A percentile compares a stretch with the other conserved stretches of the same genome.
phyloP scores from a whole-genome alignment of 2,797 vertebrate genomes.

The Sphaeramia orbicularis region DNA sequence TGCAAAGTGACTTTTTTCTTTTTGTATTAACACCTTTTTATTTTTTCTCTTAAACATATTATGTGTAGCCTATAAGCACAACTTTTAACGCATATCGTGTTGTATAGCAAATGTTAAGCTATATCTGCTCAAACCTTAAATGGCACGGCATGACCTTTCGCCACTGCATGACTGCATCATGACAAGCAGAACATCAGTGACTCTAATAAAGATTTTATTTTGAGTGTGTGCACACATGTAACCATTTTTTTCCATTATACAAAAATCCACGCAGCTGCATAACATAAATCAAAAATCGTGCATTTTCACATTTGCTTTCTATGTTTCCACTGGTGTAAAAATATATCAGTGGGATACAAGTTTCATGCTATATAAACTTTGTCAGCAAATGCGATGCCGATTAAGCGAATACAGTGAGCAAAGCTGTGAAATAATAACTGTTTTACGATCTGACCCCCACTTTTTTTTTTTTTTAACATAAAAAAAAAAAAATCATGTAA shows the following conservation, averaged over 20 bases:
- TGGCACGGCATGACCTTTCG: constrained; percentile 16
- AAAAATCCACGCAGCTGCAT: constrained; percentile 74
- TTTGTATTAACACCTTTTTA: too few species aligned
- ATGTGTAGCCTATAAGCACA: too few species aligned
- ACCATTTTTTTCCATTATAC: constrained; percentile 52
- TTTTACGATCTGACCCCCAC: neutral
- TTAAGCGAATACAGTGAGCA: neutral
- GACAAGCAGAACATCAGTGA: constrained; percentile 70
- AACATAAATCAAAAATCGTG: constrained; percentile 71
- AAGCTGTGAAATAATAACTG: constrained; percentile 13
- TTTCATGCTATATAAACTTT: constrained; percentile 26
- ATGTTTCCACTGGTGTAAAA: constrained; percentile 27
- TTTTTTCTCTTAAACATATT: too few species aligned
- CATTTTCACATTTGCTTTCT: constrained; percentile 56
- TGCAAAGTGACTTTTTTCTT: too few species aligned
- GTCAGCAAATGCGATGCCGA: neutral
- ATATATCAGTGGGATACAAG: constrained; percentile 15
- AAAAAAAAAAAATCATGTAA: neutral
- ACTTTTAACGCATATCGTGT: too few species aligned
- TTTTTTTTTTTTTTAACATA: neutral
- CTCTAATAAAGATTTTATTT: constrained; percentile 73
- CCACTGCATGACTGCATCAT: constrained; percentile 48
- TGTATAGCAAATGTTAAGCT: neutral
- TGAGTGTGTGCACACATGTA: constrained; percentile 27
- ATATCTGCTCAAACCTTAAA: constrained; percentile 27